Conservation (phyloP, 1,140 invertebrate genomes). For the Prorops nasuta region DNA sequence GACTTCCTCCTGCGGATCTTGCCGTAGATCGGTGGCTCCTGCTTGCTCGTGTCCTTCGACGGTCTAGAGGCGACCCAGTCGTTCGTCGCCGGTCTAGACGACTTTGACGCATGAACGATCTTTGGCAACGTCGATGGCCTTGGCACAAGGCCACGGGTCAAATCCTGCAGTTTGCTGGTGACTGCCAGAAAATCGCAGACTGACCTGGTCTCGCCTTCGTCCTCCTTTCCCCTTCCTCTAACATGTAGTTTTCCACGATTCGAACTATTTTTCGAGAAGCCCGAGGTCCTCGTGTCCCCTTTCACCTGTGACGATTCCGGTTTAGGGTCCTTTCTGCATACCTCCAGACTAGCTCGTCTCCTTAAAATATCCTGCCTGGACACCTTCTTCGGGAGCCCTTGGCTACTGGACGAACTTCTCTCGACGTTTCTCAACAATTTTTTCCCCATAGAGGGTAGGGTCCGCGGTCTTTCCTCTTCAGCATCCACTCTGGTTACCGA, state of each 20-base stretch:
- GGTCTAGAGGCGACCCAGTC: slow-evolving; percentile 18
- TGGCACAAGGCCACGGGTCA: slow-evolving; percentile 26
- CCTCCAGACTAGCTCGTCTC: slow-evolving; percentile 36
- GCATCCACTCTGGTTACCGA: slow-evolving; percentile 9
- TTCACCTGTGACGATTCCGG: not conserved
- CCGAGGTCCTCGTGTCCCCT: not conserved
- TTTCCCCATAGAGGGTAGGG: slow-evolving; percentile 38
- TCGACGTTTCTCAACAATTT: slow-evolving; percentile 13
- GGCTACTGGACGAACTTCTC: slow-evolving; percentile 8
- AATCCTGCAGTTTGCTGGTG: slow-evolving; percentile 20
- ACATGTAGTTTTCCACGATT: not conserved
- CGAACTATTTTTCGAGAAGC: slow-evolving; percentile 10
- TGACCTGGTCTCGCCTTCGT: slow-evolving; percentile 30
- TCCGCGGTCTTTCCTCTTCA: slow-evolving; percentile 29
- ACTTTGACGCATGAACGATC: slow-evolving; percentile 26
- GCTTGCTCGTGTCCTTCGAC: slow-evolving; percentile 23
- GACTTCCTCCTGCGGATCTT: slow-evolving; percentile 45
- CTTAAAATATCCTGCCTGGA: slow-evolving; percentile 49
- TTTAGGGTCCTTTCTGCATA: no score
- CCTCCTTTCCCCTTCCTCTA: slow-evolving; percentile 5
- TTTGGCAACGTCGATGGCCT: slow-evolving; percentile 49
- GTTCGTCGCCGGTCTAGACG: slow-evolving; percentile 4
- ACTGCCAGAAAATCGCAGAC: slow-evolving; percentile 35
- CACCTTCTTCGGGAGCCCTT: slow-evolving; percentile 22
- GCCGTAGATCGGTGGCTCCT: slow-evolving; percentile 47